Conservation (phyloP, 2,888 invertebrate species). For the Troides aeacus region DNA sequence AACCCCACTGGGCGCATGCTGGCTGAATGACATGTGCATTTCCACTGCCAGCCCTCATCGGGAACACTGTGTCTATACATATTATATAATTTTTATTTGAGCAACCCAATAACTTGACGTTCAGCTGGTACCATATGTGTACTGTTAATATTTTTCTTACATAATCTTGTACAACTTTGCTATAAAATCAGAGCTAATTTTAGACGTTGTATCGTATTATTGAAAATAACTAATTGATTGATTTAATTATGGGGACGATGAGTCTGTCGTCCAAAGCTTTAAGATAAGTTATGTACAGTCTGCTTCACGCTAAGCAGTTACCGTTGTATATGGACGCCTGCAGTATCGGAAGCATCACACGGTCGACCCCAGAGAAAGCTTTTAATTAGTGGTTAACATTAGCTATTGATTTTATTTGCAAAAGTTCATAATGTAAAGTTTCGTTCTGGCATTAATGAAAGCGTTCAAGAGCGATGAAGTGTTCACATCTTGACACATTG, state of each 20-base stretch:
- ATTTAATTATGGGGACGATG: constrained; percentile 8
- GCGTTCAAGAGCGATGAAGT: neutral
- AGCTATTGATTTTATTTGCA: neutral
- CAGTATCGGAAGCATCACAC: too few relatives aligned
- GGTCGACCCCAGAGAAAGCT: too few relatives aligned
- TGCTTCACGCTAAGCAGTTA: too few relatives aligned
- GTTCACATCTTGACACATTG: neutral
- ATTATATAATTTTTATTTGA: constrained; percentile 22
- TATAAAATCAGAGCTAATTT: constrained; percentile 7
- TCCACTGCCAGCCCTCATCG: constrained; percentile 47
- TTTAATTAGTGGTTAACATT: neutral
- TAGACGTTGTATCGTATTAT: constrained; percentile 10
- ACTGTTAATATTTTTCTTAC: constrained; percentile 34
- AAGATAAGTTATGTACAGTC: constrained; percentile 62
- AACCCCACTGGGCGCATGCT: constrained; percentile 36
- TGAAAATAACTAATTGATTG: constrained; percentile 9
- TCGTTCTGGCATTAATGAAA: too few relatives aligned
- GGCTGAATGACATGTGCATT: constrained; percentile 9
- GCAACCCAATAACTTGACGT: constrained; percentile 29
- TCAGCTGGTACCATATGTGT: constrained; percentile 28
- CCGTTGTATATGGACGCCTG: too few relatives aligned
- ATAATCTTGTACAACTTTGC: constrained; percentile 31
- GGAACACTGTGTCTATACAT: constrained; percentile 33
- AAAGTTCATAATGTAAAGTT: neutral
- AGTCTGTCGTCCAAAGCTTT: constrained; percentile 50